Conservation (phyloP, 2,797 vertebrate genomes). For the Mormyrus proboscirostris region DNA sequence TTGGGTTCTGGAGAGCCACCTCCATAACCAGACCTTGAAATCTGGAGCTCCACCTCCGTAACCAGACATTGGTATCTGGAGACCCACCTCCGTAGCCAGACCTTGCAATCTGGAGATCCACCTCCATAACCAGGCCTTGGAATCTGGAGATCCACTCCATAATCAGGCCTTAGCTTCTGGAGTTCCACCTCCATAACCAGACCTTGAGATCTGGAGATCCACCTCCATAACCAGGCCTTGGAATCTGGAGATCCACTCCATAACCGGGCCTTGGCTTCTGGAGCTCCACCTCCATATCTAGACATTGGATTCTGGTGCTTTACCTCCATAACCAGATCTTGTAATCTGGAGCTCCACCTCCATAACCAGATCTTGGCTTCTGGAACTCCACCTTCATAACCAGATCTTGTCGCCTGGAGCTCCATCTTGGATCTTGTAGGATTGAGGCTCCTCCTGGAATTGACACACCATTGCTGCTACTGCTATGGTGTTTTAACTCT, state of each 20-base stretch:
- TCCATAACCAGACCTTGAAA: neutral
- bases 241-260: neutral
- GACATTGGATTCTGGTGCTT: too few relatives aligned
- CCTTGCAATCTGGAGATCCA: neutral
- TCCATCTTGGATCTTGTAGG: neutral
- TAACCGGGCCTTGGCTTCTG: neutral
- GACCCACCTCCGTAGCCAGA: neutral
- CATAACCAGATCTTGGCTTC: neutral
- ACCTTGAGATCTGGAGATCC: neutral
- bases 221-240: neutral
- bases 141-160: neutral
- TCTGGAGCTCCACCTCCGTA: neutral
- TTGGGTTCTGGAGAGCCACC: neutral
- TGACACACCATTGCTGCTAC: neutral
- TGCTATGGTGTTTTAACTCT: neutral
- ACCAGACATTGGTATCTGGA: neutral
- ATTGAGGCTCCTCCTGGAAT: slow-evolving; percentile 4
- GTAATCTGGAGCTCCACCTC: neutral
- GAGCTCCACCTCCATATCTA: neutral
- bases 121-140: neutral
- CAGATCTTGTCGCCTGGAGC: neutral
- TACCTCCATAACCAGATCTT: neutral
- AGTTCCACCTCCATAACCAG: neutral
- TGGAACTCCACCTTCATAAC: neutral
- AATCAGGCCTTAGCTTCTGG: neutral